A percentile compares a stretch with the other conserved stretches of the same genome.
Evolutionary conservation across 1,140 invertebrate species (phyloP).

Genomic region (Megalopta genalis): DNA sequence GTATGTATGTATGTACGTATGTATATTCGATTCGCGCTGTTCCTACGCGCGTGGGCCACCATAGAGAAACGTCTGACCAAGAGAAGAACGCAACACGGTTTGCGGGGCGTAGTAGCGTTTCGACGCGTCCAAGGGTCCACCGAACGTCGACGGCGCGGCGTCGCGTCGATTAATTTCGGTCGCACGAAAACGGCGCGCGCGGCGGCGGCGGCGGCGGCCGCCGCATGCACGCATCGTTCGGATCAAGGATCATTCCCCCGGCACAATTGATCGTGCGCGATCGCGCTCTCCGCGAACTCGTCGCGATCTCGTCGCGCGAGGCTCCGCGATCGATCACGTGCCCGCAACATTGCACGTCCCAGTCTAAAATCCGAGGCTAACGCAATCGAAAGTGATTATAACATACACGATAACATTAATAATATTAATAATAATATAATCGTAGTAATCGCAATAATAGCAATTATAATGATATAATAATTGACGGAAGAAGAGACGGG

Average conservation of each 20-base stretch:
- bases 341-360: constrained; percentile 42
- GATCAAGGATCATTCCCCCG: background rate
- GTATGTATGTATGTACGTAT: no score
- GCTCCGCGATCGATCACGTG: background rate
- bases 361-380: constrained; percentile 30
- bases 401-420: constrained; percentile 37
- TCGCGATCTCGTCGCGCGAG: background rate
- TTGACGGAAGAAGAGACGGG: constrained; percentile 19
- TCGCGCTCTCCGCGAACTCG: background rate
- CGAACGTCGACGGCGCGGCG: no score
- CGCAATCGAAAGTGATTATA: constrained; percentile 26
- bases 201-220: no score
- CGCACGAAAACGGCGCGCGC: no score
- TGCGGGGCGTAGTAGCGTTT: no score
- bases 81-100: no score
- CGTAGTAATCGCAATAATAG: constrained; percentile 13
- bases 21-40: background rate
- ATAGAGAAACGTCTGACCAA: no score
- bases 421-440: constrained; percentile 29
- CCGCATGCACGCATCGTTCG: background rate
- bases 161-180: no score
- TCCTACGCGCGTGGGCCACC: background rate
- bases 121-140: no score
- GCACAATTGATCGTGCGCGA: background rate
- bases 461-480: constrained; percentile 24